Conservation (phyloP, 2,888 invertebrate genomes). For the Cantharis lateralis region DNA sequence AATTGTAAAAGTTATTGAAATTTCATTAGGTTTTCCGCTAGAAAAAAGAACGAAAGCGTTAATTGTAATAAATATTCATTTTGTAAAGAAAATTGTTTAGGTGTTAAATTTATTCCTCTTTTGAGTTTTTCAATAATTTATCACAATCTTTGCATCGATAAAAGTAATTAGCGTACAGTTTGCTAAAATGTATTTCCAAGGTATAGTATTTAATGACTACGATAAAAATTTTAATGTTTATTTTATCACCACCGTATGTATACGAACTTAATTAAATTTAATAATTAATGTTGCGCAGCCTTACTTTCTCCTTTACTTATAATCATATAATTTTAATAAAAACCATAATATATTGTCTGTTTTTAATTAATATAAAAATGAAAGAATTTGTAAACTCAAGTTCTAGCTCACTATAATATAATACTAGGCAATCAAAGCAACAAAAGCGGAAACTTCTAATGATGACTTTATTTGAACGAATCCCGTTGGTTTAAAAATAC, state of each 20-base stretch:
- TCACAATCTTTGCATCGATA: neutral
- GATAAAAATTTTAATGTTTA: neutral
- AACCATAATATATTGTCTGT: neutral
- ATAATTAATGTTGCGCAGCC: neutral
- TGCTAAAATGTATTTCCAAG: neutral
- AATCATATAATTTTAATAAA: neutral
- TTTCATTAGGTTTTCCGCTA: slow-evolving; percentile 38
- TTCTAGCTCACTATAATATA: neutral
- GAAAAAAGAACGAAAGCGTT: slow-evolving; percentile 26
- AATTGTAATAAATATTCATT: slow-evolving; percentile 8
- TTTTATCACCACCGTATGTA: neutral
- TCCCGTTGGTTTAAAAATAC: slow-evolving; percentile 16
- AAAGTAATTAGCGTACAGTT: neutral
- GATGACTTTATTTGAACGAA: slow-evolving; percentile 7
- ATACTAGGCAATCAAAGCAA: neutral
- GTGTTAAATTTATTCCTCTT: neutral
- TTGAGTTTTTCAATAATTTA: neutral
- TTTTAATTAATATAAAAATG: neutral
- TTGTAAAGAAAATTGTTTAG: neutral
- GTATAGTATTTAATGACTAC: neutral
- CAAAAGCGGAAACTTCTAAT: slow-evolving; percentile 3
- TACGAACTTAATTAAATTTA: neutral
- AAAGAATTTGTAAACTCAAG: neutral
- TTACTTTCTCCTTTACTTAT: neutral
- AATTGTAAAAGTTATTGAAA: slow-evolving; percentile 46